Evolutionary conservation across 2,888 invertebrate genomes (phyloP), one percentile per base, ranked within the genome.

Genomic region (Pterobdella sp.): DNA sequence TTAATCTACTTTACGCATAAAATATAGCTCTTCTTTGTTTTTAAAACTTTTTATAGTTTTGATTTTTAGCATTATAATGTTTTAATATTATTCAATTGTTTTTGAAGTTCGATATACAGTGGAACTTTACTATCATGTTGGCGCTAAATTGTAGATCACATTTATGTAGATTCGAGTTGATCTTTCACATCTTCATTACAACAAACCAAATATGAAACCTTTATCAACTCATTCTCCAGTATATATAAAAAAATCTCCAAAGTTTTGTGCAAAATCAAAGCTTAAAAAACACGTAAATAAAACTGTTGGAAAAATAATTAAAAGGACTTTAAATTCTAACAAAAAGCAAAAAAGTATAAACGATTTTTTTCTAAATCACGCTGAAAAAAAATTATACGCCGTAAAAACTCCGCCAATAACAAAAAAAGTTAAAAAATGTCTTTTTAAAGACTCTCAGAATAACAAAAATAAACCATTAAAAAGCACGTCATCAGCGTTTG

Each of bases 341-440:
- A 71, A 71, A 31, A 65, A 35, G 3, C 63, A 60, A 34, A 71
- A 60, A 37, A 71, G n/a, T 60, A 71, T 71, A 18, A 34, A 36
- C 34, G 52, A 60, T 26, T 71, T 71, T 34, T 63, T 71, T 31
- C 35, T 63, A 18, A 71, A 63, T n/a, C 42, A 26, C 7, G 36
- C 18, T 31, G 69, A 69, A 26, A 69, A 49, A 31, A 69, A n/a
- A 32, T 49, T 49, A 26, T 49, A 42, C 49, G 32, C 18, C n/a
- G 69, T 69, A n/a, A 69, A 69, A 52, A 49, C 36, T 31, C 69
- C 29, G 14, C 26, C 22, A 18, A n/a, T 29, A 14, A 1, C 26
- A 26, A 42, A 32, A 22, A 69, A 69, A 22, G n/a, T 52, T 32
- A 42, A 63, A n/a, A 71, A 71, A 52, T 71, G 71, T 60, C 37